Base-by-base conservation (phyloP, 2,797 vertebrate species). In the Arrhamphus sclerolepis region DNA sequence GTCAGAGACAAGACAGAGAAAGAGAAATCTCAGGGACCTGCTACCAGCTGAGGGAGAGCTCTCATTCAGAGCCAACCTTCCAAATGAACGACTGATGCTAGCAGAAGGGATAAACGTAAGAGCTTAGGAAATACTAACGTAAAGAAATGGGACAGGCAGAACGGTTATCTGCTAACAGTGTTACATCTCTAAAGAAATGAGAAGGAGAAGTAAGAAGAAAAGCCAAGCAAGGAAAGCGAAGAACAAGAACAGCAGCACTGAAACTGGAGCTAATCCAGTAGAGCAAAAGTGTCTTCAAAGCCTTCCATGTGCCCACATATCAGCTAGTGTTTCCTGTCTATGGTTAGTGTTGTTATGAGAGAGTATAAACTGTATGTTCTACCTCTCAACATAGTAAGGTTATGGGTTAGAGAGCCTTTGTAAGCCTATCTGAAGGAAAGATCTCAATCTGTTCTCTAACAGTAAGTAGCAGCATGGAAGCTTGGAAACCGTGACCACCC, bases 361-460 rank as follows among this genome's bases (percentile, higher is more conserved):
- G 66, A 81, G 74, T 50, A 79, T 90, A 90, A 90, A 90, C 87
- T 89, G 84, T 87, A 80, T 87, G 86, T 80, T 87, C 72, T 83
- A 69, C 82, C 78, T 87, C 83, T 89, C 85, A 84, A 81, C 87
- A 78, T 80, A 62, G 64, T 77, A 42, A 73, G 77, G 73, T 78
- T 83, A 71, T 50, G 69, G 69, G 70, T 69, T 71, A 43, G 51
- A 77, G 73, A 66, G 70, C 62, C 83, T 89, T 89, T 85, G 83
- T 81, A 86, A 79, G 81, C 34, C 63, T 78, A 87, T 87, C 85
- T 87, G 70, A 79, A 55, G 58, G 78, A 72, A 78, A 70, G 66
- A 89, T 88, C 80, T 80, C 70, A 83, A 82, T 83, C 77, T 83
- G 78, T 62, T 83, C 54, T 66, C 72, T 59, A 71, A 74, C 63